Percentiles rank a stretch among this genome's conserved stretches.
phyloP scores from a whole-genome alignment of 2,888 invertebrate genomes.

The Molorchus minor region DNA sequence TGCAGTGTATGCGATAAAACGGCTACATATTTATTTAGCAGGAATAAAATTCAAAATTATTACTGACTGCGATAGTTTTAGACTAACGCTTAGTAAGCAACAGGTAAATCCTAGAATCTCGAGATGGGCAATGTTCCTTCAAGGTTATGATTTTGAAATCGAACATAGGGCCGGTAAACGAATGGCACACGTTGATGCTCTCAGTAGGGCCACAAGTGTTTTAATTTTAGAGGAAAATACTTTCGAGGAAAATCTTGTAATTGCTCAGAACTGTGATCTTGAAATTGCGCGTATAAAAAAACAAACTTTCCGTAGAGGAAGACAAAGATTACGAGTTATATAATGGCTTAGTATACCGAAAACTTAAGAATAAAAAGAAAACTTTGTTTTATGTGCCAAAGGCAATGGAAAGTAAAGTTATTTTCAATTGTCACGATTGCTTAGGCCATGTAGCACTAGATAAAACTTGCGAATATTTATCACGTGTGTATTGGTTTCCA shows the following conservation, averaged over 20 bases:
- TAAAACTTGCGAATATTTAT: conserved; percentile 16
- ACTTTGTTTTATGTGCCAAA: conserved; percentile 12
- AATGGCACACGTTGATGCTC: conserved; percentile 37
- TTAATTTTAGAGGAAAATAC: conserved; percentile 31
- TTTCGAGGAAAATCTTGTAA: conserved; percentile 26
- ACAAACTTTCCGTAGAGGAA: neutral
- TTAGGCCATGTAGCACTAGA: conserved; percentile 19
- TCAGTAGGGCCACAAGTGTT: conserved; percentile 22
- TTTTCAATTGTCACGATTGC: conserved; percentile 11
- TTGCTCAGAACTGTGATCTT: neutral
- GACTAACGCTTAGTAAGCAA: conserved; percentile 35
- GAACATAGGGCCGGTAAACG: conserved; percentile 24
- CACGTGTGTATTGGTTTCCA: conserved; percentile 16
- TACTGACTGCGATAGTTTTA: conserved; percentile 40
- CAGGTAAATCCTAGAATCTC: conserved; percentile 5
- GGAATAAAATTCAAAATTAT: conserved; percentile 40
- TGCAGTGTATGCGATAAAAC: conserved; percentile 34
- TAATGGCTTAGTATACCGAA: conserved; percentile 8
- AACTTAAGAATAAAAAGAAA: conserved; percentile 13
- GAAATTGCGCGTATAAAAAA: neutral
- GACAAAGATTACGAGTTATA: neutral
- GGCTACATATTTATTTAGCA: conserved; percentile 26
- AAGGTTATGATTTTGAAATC: conserved; percentile 32
- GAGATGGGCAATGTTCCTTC: conserved; percentile 31
- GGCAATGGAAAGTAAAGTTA: conserved; percentile 16